These are phyloP conservation scores for Leucoraja erinaceus DNA, from an alignment of 2,113 vertebrate species.

Conservation along the genomic window DNA sequence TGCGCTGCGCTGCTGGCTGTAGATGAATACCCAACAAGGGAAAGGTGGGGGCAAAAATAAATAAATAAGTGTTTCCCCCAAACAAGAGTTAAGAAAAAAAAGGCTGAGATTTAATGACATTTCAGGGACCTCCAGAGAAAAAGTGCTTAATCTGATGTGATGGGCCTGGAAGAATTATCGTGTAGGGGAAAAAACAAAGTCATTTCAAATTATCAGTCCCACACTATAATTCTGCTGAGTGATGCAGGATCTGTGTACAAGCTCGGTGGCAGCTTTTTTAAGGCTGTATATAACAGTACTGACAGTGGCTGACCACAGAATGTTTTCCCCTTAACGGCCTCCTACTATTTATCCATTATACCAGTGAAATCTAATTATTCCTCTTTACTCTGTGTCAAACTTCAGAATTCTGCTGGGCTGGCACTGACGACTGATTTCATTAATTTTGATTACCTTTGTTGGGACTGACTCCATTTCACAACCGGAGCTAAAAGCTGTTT, in stretches of 20 bases:
- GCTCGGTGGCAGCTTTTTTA: slow-evolving; percentile 9
- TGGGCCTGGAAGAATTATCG: slow-evolving; percentile 23
- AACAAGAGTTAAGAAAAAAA: slow-evolving; percentile 4
- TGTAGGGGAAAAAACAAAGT: background rate
- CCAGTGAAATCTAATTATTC: slow-evolving; percentile 84
- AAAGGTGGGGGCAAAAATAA: background rate
- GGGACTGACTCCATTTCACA: slow-evolving; percentile 70
- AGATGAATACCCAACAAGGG: background rate
- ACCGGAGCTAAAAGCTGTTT: slow-evolving; percentile 69
- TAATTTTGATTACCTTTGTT: slow-evolving; percentile 75
- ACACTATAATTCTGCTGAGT: slow-evolving; percentile 27
- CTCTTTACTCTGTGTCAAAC: slow-evolving; percentile 81
- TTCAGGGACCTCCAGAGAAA: slow-evolving; percentile 12
- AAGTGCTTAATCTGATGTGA: slow-evolving; percentile 37
- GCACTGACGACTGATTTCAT: slow-evolving; percentile 88
- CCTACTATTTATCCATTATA: slow-evolving; percentile 80
- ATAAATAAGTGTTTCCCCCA: background rate
- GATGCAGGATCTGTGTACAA: slow-evolving; percentile 17
- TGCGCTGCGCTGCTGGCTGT: no score
- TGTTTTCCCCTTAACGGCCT: slow-evolving; percentile 72
- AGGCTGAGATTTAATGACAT: background rate
- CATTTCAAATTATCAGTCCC: slow-evolving; percentile 26
- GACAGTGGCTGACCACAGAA: slow-evolving; percentile 72
- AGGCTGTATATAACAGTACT: slow-evolving; percentile 62
- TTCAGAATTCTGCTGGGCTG: slow-evolving; percentile 84